Evolutionary conservation across 1,140 invertebrate genomes (phyloP).

Genomic region (Heliothis virescens): DNA sequence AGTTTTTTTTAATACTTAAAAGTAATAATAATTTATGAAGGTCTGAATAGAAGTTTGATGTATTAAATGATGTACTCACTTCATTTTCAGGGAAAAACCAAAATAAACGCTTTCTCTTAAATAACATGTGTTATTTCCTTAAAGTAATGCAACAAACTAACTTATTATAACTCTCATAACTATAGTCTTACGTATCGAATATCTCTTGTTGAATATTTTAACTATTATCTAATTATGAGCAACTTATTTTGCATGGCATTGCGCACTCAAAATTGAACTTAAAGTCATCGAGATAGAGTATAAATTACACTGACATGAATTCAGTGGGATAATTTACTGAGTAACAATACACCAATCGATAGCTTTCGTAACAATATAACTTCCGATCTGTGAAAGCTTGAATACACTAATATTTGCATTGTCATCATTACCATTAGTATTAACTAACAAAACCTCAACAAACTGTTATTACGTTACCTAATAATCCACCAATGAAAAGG

Average conservation of each 20-base stretch:
- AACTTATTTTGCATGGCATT: neutral
- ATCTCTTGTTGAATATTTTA: neutral
- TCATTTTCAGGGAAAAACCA: too few species aligned
- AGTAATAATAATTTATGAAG: too few species aligned
- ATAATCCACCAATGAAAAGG: too few species aligned
- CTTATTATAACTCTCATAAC: neutral
- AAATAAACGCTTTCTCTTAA: too few species aligned
- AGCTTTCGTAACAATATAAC: slow-evolving; percentile 9
- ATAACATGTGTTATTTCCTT: neutral
- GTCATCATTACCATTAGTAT: neutral
- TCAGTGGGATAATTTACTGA: neutral
- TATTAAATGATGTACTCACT: too few species aligned
- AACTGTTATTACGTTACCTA: too few species aligned
- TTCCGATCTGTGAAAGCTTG: slow-evolving; percentile 12
- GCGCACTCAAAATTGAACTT: neutral
- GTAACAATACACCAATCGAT: neutral
- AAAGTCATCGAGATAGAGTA: neutral
- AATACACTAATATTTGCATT: neutral
- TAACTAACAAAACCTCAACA: neutral
- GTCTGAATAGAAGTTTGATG: too few species aligned
- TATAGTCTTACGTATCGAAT: neutral
- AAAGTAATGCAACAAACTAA: neutral
- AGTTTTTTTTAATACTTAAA: too few species aligned
- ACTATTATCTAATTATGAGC: slow-evolving; percentile 1
- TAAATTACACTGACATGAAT: neutral